phyloP scores from a whole-genome alignment of 1,140 invertebrate species.

The Dryas iulia region DNA sequence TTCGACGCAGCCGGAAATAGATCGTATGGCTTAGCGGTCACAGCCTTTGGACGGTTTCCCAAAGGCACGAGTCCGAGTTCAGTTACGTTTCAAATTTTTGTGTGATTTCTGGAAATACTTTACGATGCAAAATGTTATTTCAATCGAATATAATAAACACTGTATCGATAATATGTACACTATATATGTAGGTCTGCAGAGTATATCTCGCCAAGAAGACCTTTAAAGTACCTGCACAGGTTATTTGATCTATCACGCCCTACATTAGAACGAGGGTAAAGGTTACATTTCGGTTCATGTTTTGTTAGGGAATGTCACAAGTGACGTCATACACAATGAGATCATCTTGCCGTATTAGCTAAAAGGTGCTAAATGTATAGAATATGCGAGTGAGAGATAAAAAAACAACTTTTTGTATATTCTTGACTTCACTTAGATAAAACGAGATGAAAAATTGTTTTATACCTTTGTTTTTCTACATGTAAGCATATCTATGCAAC shows the following conservation, averaged over 20 bases:
- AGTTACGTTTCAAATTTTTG: no score
- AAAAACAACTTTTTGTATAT: neutral
- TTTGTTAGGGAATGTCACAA: slow-evolving; percentile 3
- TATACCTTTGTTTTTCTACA: no score
- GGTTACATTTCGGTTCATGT: slow-evolving; percentile 10
- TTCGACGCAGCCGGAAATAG: no score
- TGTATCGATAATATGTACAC: neutral
- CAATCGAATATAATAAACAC: neutral
- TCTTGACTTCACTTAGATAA: no score
- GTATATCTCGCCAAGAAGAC: no score
- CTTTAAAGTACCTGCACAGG: slow-evolving; percentile 9
- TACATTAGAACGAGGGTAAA: neutral
- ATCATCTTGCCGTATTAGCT: slow-evolving; percentile 3
- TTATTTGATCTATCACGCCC: slow-evolving; percentile 1
- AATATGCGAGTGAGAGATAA: neutral
- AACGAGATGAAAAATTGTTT: no score
- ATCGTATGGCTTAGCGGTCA: no score
- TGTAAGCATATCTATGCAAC: no score
- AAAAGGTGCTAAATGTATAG: neutral
- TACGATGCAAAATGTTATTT: neutral
- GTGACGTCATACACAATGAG: slow-evolving; percentile 12
- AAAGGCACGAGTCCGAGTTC: no score
- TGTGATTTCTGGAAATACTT: no score
- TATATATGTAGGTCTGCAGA: no score
- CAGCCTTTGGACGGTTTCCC: no score